Base-by-base conservation (phyloP, 2,888 invertebrate species). In the Alcis repandata region DNA sequence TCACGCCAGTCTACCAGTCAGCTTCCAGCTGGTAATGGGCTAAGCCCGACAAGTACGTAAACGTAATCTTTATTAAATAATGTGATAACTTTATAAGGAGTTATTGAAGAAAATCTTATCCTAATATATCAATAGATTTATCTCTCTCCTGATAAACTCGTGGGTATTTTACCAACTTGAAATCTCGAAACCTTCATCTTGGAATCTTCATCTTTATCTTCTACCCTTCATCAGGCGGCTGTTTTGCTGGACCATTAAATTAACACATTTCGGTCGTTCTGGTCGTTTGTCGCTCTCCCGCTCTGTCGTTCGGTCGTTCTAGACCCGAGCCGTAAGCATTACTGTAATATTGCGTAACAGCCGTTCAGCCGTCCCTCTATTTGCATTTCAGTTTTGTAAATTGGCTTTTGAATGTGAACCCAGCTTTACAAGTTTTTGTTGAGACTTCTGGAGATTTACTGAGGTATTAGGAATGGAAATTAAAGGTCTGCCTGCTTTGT, bases 311-410 rank as follows among this genome's bases (percentile, higher is more conserved):
- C 20, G 15, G 19, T 33, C 22, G 36, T 58, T 48, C 36, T 20
- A 38, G 20, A 13, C 41, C 15, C 10, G 15, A 15, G 40, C 15
- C 15, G 41, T 4, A n/a, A 59, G 41, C 64, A 59, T 68, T 68
- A 43, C 59, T 20, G 33, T 33, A 38, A 59, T 62, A 62, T 62
- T 59, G 41, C 57, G 40, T 65, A 43, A 64, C 53, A 33, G 40
- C 51, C 46, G n/a, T n/a, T n/a, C 38, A 66, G n/a, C n/a, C n/a
- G n/a, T n/a, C 69, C 69, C 59, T 56, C 48, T 36, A 64, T 68
- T 64, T 57, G 59, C 59, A 66, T 69, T 60, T 66, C 46, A 66
- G 63, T 63, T 58, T 53, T 63, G 59, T 59, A 57, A 69, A 65
- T 57, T 57, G 52, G 32, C 63, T 38, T 67, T 46, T 62, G 59